Conservation (phyloP, 2,888 invertebrate species). For the Stenodema calcarata region DNA sequence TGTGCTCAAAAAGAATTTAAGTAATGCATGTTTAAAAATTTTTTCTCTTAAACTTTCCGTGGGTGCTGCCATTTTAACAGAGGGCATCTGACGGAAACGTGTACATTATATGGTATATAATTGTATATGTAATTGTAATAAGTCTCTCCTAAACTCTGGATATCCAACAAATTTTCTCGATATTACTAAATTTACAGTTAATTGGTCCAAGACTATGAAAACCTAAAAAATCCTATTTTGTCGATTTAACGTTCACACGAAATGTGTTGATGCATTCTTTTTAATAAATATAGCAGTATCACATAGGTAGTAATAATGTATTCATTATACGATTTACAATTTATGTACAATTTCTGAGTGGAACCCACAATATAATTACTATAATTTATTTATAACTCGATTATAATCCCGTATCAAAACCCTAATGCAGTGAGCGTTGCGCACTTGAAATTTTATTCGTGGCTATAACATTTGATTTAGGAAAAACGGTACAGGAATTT, state of each 20-base stretch:
- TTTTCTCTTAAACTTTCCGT: background rate
- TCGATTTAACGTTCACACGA: background rate
- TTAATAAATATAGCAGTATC: slow-evolving; percentile 39
- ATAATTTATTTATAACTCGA: no score
- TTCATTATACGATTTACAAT: background rate
- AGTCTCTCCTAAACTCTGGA: background rate
- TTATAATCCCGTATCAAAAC: no score
- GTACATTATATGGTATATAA: background rate
- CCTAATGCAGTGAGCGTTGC: no score
- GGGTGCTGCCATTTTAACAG: background rate
- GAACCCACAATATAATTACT: background rate
- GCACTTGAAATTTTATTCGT: no score
- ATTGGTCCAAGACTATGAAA: slow-evolving; percentile 27
- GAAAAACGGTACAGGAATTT: no score
- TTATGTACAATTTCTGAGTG: background rate
- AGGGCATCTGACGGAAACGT: background rate
- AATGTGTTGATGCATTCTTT: background rate
- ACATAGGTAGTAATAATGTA: background rate
- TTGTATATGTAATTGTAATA: background rate
- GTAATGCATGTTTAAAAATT: background rate
- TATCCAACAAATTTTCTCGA: background rate
- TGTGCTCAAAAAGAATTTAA: background rate
- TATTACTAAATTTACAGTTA: background rate
- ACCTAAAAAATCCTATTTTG: background rate
- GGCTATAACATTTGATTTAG: no score